phyloP scores from a whole-genome alignment of 2,797 vertebrate species.

The Myotis planiceps region DNA sequence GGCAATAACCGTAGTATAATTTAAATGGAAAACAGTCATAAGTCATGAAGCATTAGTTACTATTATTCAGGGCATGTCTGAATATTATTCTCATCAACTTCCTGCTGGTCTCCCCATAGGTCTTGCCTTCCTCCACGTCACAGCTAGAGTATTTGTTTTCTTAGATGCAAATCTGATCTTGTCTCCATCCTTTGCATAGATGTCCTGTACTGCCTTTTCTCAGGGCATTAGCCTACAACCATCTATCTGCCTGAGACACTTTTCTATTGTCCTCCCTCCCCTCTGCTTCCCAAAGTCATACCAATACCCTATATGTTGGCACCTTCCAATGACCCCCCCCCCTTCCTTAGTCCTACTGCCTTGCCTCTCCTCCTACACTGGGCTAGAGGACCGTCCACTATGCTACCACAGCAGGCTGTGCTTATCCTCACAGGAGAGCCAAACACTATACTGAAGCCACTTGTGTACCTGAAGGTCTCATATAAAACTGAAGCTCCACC shows the following conservation, averaged over 20 bases:
- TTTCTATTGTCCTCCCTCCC: neutral
- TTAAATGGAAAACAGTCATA: neutral
- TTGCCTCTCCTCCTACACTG: neutral
- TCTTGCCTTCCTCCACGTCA: neutral
- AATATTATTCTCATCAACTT: neutral
- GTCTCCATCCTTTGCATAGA: neutral
- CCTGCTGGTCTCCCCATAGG: neutral
- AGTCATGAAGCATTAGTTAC: slow-evolving; percentile 10
- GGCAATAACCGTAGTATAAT: neutral
- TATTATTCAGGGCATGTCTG: neutral
- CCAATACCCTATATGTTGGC: neutral
- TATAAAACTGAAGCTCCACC: neutral
- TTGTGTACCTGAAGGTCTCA: neutral
- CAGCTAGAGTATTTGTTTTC: neutral
- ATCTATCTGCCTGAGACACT: neutral
- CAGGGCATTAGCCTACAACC: neutral
- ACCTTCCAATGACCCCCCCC: neutral
- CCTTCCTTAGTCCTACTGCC: neutral
- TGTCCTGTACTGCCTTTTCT: neutral
- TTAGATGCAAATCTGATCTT: neutral
- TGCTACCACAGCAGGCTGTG: neutral
- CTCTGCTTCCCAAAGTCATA: neutral
- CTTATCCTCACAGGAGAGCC: neutral
- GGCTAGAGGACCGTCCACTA: neutral
- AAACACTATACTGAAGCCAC: neutral